Evolutionary conservation across 1,140 invertebrate species (phyloP), one percentile per base, ranked within the genome.

Genomic region (Caenorhabditis inopinata): DNA sequence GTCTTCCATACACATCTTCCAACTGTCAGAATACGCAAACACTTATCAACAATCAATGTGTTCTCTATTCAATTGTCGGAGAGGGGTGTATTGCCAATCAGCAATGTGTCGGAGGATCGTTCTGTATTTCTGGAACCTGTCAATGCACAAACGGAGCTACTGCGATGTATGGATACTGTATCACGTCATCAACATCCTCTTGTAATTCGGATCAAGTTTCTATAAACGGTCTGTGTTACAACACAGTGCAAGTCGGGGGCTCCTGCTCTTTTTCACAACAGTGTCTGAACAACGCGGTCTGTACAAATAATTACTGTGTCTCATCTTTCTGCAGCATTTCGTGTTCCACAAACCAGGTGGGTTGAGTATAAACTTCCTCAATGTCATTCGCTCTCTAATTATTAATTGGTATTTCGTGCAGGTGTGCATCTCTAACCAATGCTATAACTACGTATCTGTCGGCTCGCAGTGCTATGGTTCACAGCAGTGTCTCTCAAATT

Each of bases 91-190:
- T 75, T 16, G 74, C 74, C 0, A 75, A 75, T 21, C 74, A 75
- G 27, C 74, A 75, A 35, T 75, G 74, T 35, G 74, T 75, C 5
- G 74, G 74, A 6, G 74, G 74, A 49, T 23, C 74, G 0, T 47
- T 51, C 29, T 75, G 74, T 5, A 47, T 47, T 32, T 48, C 74
- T 5, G 47, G 47, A 29, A 75, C 74, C 5, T 75, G 74, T 51
- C 12, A 32, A 47, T 75, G 74, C 16, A 27, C 27, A 48, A n/a
- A 23, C 11, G 47, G 74, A 27, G 25, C 47, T 9, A 49, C 74
- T 16, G 74, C 74, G 25, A 47, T 75, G 74, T 75, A 75, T 21
- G 74, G 74, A 47, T 75, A 75, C 45, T 75, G 74, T 51, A 49
- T 75, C 25, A 49, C 42, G 25, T 47, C 45, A 27, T 47, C 45